Evolutionary conservation across 2,888 invertebrate genomes (phyloP), one percentile per base, ranked within the genome.

Genomic region (Stomorhina lunata): DNA sequence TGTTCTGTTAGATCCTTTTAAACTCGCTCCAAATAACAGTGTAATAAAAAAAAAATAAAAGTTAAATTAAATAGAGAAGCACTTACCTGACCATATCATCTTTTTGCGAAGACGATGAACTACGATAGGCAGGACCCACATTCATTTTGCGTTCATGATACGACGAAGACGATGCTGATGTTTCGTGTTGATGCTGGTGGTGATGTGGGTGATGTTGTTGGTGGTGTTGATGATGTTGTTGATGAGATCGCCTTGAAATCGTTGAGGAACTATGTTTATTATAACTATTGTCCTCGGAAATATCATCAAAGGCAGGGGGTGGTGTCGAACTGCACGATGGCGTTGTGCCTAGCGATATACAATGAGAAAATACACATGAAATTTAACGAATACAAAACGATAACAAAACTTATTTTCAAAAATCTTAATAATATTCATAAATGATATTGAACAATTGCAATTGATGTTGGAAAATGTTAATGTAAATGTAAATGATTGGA

Each of bases 231-330:
- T 71, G 75, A 9, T 79, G 82, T 48, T 86, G 86, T 17, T 84
- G 84, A 80, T 88, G 88, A 22, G 89, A 87, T 86, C 89, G 86
- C 81, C 90, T 90, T 59, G 86, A 87, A 81, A 87, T 87, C 68
- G 88, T 89, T 45, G 88, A 87, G 66, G 88, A 89, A 86, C 90
- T 90, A 83, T 90, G 88, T 87, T 88, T 90, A 83, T 91, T 89
- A 84, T 89, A 90, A 85, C 90, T 91, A 82, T 82, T 82, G 86
- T 90, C 91, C 88, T 91, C 91, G 86, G 91, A 91, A 84, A 95
- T 96, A 91, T 97, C 97, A 90, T 96, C 96, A 92, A 97, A 97
- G 86, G 97, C 95, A 86, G 97, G 97, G 87, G 97, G 97, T 86
- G 97, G 97, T 85, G 97, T 97, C 88, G 96, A 96, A 92, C 96